These are phyloP conservation scores for Calosoma granatense DNA, from an alignment of 1,140 invertebrate genomes.

Conservation along the genomic window DNA sequence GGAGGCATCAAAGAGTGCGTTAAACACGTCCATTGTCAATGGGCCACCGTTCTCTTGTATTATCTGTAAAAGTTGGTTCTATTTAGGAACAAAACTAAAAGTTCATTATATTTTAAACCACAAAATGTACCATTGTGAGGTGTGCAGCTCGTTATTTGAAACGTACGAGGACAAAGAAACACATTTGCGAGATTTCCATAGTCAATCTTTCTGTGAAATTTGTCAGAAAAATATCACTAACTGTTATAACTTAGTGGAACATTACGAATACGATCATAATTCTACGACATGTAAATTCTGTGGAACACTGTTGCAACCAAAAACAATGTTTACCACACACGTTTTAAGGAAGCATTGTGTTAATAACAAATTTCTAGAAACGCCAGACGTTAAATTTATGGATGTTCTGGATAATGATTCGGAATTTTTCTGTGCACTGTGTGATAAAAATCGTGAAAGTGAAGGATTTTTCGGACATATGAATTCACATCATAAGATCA, in stretches of 20 bases:
- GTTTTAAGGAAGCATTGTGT: not conserved
- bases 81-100: not conserved
- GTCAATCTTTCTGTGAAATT: not conserved
- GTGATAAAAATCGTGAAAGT: not conserved
- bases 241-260: not conserved
- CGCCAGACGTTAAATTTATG: not conserved
- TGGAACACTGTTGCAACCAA: not conserved
- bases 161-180: not conserved
- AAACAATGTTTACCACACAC: not conserved
- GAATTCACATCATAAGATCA: not conserved
- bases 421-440: not conserved
- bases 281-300: not conserved
- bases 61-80: not conserved
- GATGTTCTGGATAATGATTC: not conserved
- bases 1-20: not conserved
- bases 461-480: not conserved
- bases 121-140: not conserved
- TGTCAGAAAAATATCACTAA: not conserved
- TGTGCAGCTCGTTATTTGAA: not conserved
- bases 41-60: not conserved
- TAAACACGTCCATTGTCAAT: not conserved
- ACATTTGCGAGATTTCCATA: not conserved
- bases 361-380: not conserved
- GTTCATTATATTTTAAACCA: not conserved
- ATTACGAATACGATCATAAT: not conserved